Percentiles rank a stretch among this genome's conserved stretches.
Conservation (phyloP, 2,888 invertebrate genomes). For the Autographa gamma region DNA sequence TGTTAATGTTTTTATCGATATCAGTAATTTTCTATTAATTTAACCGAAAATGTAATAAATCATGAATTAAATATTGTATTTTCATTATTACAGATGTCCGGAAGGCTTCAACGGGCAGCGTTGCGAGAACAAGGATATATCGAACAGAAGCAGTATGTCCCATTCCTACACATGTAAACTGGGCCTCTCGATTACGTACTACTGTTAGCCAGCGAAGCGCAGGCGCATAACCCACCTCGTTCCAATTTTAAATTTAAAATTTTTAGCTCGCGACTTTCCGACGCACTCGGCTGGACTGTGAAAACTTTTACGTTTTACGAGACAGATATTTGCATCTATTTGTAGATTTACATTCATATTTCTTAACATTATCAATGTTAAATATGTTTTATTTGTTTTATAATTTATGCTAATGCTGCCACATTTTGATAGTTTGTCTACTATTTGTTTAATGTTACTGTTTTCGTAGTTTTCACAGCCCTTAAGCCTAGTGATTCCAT, state of each 20-base stretch:
- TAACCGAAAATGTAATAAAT: not conserved
- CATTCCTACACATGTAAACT: slow-evolving; percentile 93
- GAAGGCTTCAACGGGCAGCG: slow-evolving; percentile 94
- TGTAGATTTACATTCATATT: slow-evolving; percentile 48
- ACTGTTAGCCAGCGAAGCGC: slow-evolving; percentile 90
- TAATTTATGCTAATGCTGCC: slow-evolving; percentile 42
- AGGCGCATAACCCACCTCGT: slow-evolving; percentile 83
- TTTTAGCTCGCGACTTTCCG: slow-evolving; percentile 73
- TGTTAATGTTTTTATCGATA: not conserved
- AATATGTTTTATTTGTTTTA: slow-evolving; percentile 39
- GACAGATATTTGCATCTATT: slow-evolving; percentile 54
- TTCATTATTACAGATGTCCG: slow-evolving; percentile 90
- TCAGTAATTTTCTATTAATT: not conserved
- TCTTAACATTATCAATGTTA: slow-evolving; percentile 39
- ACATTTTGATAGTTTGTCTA: slow-evolving; percentile 23
- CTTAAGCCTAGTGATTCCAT: slow-evolving; percentile 60
- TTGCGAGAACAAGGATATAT: slow-evolving; percentile 94
- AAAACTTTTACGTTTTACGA: slow-evolving; percentile 60
- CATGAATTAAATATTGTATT: not conserved
- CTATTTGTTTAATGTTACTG: slow-evolving; percentile 41
- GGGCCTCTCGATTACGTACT: slow-evolving; percentile 93
- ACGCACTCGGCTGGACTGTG: slow-evolving; percentile 70
- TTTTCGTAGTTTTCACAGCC: slow-evolving; percentile 64
- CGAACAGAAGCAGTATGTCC: slow-evolving; percentile 94
- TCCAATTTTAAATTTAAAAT: slow-evolving; percentile 78